Evolutionary conservation across 2,888 invertebrate species (phyloP).

Genomic region (Amorpha juglandis): DNA sequence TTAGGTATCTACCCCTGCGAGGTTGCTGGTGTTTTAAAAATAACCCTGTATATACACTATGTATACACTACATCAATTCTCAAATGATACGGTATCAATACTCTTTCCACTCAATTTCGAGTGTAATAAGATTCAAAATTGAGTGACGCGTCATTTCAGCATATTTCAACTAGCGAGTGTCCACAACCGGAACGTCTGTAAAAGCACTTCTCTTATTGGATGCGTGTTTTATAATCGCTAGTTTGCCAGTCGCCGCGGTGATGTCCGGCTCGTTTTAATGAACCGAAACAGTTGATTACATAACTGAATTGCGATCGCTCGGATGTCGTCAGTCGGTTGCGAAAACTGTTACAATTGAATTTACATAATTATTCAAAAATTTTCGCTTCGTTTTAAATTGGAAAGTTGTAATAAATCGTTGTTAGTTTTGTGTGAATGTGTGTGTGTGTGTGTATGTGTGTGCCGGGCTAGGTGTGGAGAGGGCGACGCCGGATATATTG

Average conservation of each 20-base stretch:
- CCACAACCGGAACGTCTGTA: too few relatives aligned
- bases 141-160: too few relatives aligned
- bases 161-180: too few relatives aligned
- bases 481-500: not conserved
- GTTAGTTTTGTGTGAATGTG: not conserved
- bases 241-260: not conserved
- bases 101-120: too few relatives aligned
- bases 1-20: too few relatives aligned
- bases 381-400: not conserved
- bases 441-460: too few relatives aligned
- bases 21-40: too few relatives aligned
- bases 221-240: not conserved
- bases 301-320: not conserved
- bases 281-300: slow-evolving; percentile 13
- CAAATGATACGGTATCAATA: too few relatives aligned
- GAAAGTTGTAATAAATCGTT: not conserved
- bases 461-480: not conserved
- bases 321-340: not conserved
- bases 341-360: not conserved
- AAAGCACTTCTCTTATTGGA: not conserved
- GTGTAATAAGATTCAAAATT: too few relatives aligned
- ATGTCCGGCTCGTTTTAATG: not conserved
- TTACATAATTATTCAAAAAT: slow-evolving; percentile 9
- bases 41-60: too few relatives aligned
- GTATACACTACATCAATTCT: too few relatives aligned